These are phyloP conservation scores for Bubo blakistoni DNA, from an alignment of 2,113 vertebrate species.

Conservation along the genomic window DNA sequence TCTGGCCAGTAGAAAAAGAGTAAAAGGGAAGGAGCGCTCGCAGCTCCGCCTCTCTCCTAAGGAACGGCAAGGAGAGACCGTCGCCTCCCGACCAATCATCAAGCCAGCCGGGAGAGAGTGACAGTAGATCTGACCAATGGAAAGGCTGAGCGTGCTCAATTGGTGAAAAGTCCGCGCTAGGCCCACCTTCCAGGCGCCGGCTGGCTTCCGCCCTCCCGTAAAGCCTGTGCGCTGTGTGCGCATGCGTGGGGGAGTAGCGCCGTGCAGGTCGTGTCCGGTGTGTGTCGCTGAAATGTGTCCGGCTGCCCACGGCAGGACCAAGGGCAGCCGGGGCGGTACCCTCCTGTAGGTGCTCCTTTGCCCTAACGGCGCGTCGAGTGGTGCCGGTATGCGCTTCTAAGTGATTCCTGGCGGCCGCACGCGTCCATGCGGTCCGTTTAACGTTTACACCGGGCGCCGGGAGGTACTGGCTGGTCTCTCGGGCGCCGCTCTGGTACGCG, in stretches of 20 bases:
- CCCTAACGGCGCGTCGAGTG: fast-evolving
- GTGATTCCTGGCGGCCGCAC: no score
- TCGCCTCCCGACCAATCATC: background rate
- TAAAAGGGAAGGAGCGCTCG: fast-evolving
- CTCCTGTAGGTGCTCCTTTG: fast-evolving
- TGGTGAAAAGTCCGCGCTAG: background rate
- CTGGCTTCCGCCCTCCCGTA: background rate
- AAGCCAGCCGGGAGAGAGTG: fast-evolving
- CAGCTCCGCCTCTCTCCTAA: background rate
- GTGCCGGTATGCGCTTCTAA: fast-evolving
- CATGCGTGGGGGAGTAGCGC: fast-evolving
- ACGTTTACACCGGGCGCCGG: fast-evolving
- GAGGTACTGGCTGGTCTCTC: background rate
- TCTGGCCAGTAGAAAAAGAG: background rate
- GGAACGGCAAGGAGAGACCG: fast-evolving
- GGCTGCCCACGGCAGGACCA: fast-evolving
- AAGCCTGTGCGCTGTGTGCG: fast-evolving
- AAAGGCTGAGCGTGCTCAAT: fast-evolving
- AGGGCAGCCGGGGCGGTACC: fast-evolving
- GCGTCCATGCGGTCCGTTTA: fast-evolving
- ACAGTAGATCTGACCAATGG: fast-evolving
- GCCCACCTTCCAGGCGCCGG: background rate
- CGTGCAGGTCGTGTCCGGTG: fast-evolving
- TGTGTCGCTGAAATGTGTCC: background rate
- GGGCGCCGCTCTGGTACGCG: background rate